A percentile compares a stretch with the other conserved stretches of the same genome.
Evolutionary conservation across 2,797 vertebrate genomes (phyloP).

Genomic region (Gobio occitaniae): DNA sequence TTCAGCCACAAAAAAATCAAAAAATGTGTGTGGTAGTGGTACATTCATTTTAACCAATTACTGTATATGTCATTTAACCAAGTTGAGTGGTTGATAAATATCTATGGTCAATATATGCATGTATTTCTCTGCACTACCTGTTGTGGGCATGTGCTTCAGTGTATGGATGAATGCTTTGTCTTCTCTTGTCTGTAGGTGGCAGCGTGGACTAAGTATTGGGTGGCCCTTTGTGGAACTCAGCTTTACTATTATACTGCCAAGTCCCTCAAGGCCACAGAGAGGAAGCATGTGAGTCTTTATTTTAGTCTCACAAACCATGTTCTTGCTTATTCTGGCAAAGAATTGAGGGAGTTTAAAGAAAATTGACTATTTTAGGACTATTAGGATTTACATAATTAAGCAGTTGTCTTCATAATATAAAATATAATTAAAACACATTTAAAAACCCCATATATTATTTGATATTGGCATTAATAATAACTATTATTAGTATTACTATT

Average conservation of each 20-base stretch:
- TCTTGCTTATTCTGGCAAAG: background rate
- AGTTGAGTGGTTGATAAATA: background rate
- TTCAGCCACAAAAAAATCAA: background rate
- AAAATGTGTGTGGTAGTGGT: background rate
- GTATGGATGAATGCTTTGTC: background rate
- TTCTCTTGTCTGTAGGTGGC: conserved; percentile 84
- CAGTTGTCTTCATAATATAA: background rate
- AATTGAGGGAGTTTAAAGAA: background rate
- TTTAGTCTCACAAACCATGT: background rate
- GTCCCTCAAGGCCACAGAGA: conserved; percentile 95
- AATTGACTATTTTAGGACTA: background rate
- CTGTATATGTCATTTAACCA: background rate
- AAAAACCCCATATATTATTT: background rate
- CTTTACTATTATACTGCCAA: conserved; percentile 97
- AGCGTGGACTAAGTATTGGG: conserved; percentile 99
- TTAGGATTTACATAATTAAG: background rate
- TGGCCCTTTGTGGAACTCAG: conserved; percentile 91
- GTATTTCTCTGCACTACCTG: background rate
- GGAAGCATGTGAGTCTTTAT: conserved; percentile 90
- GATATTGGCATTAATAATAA: background rate
- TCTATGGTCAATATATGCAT: background rate
- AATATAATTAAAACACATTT: background rate
- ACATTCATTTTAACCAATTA: background rate
- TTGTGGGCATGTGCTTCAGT: background rate
- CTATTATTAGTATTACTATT: background rate